Evolutionary conservation across 2,113 vertebrate species (phyloP), one percentile per base, ranked within the genome.

Genomic region (Cynocephalus volans): DNA sequence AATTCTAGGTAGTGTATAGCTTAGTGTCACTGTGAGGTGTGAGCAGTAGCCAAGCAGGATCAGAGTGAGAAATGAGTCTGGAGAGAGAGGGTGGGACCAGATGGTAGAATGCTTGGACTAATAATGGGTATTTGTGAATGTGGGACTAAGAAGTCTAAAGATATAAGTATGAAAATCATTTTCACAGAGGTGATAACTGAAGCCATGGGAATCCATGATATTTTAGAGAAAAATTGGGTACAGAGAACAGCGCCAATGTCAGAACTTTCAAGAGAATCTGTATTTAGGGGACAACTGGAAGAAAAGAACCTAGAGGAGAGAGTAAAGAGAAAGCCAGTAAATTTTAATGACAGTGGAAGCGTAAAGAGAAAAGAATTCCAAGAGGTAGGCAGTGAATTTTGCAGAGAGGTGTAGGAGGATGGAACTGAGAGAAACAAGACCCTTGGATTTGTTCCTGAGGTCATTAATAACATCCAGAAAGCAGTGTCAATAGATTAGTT

Each of bases 251-350:
- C 52, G 52, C 52, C 62, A 95, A 77, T 69, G 45, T 82, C 28
- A 81, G 26, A 91, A 58, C 36, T 86, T 77, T 54, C 36, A 87
- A 62, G 91, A 90, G 26, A 67, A 52, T 88, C 76, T 91, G 2
- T 87, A 33, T 83, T 82, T 69, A 82, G 83, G 87, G 76, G 50
- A 10, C 33, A 62, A 48, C 41, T 92, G 62, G 83, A 76, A 83
- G 60, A 70, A 82, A 81, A 94, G 10, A 94, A 58, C 33, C 45
- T 88, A n/a, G 81, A 58, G 23, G 8, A 81, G 41, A 60, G 52
- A 24, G 64, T 58, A 33, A 58, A 76, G 65, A 84, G 79, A 90
- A 54, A 62, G 24, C 19, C 26, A 73, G 23, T 79, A 60, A 6
- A 72, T 93, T 86, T 77, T 92, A 72, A 67, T 80, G 83, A 60